These are phyloP conservation scores for Leptocoma aspasia DNA, from an alignment of 2,113 vertebrate genomes.

Conservation along the genomic window DNA sequence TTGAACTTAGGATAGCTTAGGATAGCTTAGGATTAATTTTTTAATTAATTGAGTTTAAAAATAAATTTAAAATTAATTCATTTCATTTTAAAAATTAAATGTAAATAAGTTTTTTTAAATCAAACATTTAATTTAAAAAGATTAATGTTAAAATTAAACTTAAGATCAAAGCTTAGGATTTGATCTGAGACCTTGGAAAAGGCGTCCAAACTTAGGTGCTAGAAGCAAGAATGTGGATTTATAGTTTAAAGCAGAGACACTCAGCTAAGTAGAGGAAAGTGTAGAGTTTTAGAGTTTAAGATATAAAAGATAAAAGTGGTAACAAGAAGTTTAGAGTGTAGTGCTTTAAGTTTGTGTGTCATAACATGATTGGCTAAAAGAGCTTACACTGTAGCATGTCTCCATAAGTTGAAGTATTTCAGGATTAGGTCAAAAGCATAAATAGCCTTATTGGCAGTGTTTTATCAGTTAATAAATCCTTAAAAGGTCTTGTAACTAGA, in stretches of 20 bases:
- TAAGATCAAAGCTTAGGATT: neutral
- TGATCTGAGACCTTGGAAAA: neutral
- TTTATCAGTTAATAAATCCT: neutral
- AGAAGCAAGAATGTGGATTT: neutral
- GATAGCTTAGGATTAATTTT: no score
- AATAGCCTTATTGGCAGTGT: neutral
- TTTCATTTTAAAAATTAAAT: no score
- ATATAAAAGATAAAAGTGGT: neutral
- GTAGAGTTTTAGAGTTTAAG: neutral
- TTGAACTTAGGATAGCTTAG: neutral
- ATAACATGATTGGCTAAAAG: neutral
- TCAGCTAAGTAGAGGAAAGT: neutral
- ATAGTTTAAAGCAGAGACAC: neutral
- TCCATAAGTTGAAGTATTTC: fast-evolving
- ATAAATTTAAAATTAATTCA: no score
- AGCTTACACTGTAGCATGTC: neutral
- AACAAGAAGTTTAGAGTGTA: neutral
- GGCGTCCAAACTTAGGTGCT: neutral
- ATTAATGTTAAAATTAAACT: no score
- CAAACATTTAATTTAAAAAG: no score
- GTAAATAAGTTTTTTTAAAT: no score
- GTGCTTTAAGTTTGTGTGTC: neutral
- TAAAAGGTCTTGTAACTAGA: neutral
- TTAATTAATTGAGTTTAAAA: no score
- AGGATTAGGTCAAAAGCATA: neutral